Base-by-base conservation (phyloP, 2,797 vertebrate genomes). In the Melanotaenia boesemani region DNA sequence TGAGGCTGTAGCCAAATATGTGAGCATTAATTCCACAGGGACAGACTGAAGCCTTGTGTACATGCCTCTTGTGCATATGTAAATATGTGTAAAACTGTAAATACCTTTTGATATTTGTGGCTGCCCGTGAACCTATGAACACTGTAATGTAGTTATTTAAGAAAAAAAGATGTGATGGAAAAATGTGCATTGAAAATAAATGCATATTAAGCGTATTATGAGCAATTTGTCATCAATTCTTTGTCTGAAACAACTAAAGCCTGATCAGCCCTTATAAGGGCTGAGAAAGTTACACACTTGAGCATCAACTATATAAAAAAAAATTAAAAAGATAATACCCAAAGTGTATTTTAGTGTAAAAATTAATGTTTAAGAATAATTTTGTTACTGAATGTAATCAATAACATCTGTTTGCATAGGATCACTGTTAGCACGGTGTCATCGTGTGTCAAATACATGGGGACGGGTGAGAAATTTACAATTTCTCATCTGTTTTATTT, bases 131-230 rank as follows among this genome's bases (percentile, higher is more conserved):
- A 69, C 61, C 15, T 24, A 13, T 89, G 78, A 86, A 80, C 74
- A 83, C 83, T 86, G 76, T 90, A 69, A 44, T 89, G 75, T 89
- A 89, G 84, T 86, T 92, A 93, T 93, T 94, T 94, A 93, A 93
- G 61, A 26, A 70, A 72, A 70, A 34, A 56, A 59, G 30, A 44
- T 62, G 72, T 54, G 76, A 75, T 73, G 72, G 36, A 63, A 74
- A 71, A 72, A 74, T 6, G n/a, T 10, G 77, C 37, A 24, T 72
- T 72, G 74, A 84, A 92, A 94, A 93, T 94, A 94, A 95, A 95
- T 81, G 80, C 76, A 86, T 83, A 92, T 72, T 81, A 79, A 59
- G 57, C 77, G 58, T 78, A 65, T 18, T 73, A 63, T 82, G 70
- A 78, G 44, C 0, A 0, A 34, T 7, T 15, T 58, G 41, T 71